These are phyloP conservation scores for Stichodactyla mertensii DNA, from an alignment of 64 coral and sea anemone species.

Conservation along the genomic window DNA sequence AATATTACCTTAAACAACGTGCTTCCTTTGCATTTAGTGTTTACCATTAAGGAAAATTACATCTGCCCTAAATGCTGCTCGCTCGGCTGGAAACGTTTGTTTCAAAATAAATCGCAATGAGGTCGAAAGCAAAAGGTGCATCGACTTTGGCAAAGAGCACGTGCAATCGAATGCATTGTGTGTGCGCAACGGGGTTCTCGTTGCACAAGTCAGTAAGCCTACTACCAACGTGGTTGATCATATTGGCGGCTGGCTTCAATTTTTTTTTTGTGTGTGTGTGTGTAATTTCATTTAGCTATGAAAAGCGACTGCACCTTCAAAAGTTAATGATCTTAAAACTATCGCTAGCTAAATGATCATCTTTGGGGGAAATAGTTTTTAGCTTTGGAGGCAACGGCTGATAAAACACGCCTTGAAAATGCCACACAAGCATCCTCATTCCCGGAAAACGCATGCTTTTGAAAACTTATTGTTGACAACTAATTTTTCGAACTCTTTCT, in stretches of 20 bases:
- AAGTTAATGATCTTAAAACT: not conserved
- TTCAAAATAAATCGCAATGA: slow-evolving; percentile 13
- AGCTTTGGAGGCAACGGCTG: too few species aligned
- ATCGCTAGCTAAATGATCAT: not conserved
- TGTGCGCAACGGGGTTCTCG: not conserved
- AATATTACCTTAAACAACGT: slow-evolving; percentile 14
- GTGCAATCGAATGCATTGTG: slow-evolving; percentile 6
- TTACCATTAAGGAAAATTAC: slow-evolving; percentile 15
- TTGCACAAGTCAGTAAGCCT: not conserved
- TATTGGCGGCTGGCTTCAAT: slow-evolving; percentile 2
- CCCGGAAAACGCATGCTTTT: not conserved
- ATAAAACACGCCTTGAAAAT: not conserved
- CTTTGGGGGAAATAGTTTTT: not conserved
- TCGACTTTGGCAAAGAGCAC: slow-evolving; percentile 12
- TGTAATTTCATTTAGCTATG: not conserved
- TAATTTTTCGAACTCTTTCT: not conserved
- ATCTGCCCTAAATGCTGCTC: slow-evolving; percentile 5
- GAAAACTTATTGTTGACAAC: not conserved
- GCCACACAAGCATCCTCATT: not conserved
- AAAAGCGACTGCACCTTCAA: not conserved
- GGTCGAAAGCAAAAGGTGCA: slow-evolving; percentile 28
- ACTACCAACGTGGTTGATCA: slow-evolving; percentile 9
- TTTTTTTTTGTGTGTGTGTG: too few species aligned
- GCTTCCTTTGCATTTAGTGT: not conserved
- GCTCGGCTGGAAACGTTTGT: not conserved